phyloP scores from a whole-genome alignment of 2,797 vertebrate species.

The Prunella strophiata region DNA sequence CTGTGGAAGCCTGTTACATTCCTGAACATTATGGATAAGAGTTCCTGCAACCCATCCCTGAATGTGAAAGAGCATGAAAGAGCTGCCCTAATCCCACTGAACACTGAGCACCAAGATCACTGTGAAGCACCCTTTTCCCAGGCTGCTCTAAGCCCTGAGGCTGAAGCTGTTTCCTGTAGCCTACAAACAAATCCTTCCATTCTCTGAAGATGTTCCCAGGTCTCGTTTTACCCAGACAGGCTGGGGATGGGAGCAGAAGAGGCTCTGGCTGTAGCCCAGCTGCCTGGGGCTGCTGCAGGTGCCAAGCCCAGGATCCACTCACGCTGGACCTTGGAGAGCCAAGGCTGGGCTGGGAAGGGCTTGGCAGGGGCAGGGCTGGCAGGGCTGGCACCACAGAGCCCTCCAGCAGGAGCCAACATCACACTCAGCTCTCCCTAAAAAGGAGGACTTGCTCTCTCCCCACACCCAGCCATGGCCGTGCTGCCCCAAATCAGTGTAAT shows the following conservation, averaged over 20 bases:
- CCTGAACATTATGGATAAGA: not conserved
- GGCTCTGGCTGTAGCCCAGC: not conserved
- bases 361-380: not conserved
- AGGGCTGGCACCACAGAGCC: not conserved
- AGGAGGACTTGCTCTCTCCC: too few species aligned
- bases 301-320: not conserved
- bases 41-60: not conserved
- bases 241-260: not conserved
- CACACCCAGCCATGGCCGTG: not conserved
- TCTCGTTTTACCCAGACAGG: not conserved
- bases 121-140: not conserved
- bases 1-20: not conserved
- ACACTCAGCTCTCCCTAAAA: fast-evolving
- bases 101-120: not conserved
- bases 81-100: not conserved
- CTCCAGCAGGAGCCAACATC: not conserved
- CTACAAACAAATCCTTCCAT: not conserved
- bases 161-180: not conserved
- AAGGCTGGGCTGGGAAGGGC: not conserved
- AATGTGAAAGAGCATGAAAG: not conserved
- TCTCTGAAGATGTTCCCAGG: not conserved
- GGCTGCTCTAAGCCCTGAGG: not conserved
- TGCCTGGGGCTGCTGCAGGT: not conserved
- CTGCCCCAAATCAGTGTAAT: not conserved
- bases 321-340: fast-evolving